phyloP scores from a whole-genome alignment of 2,888 invertebrate species.

The Thera obeliscata region DNA sequence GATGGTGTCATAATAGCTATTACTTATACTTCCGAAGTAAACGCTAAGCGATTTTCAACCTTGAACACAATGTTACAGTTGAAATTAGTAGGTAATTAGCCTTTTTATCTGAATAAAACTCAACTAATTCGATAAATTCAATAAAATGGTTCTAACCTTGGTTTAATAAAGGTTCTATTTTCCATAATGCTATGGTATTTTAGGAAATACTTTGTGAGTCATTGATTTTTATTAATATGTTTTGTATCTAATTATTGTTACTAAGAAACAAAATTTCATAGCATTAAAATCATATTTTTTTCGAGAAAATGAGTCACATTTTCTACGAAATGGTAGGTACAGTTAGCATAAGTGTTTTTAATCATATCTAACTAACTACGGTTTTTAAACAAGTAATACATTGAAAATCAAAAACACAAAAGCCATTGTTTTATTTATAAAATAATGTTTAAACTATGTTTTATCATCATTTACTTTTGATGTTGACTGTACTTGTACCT shows the following conservation, averaged over 20 bases:
- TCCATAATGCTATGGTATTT: neutral
- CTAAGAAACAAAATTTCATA: too few relatives aligned
- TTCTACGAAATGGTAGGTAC: too few relatives aligned
- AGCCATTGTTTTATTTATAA: too few relatives aligned
- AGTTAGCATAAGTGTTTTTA: too few relatives aligned
- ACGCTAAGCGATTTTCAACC: slow-evolving; percentile 3
- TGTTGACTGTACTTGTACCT: too few relatives aligned
- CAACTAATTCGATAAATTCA: neutral
- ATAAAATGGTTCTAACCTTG: neutral
- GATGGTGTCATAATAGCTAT: slow-evolving; percentile 14
- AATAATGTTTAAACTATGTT: too few relatives aligned
- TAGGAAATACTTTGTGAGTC: neutral
- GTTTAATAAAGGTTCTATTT: neutral
- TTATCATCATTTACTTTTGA: too few relatives aligned
- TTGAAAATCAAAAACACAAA: too few relatives aligned
- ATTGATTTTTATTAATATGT: neutral
- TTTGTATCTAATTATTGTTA: neutral
- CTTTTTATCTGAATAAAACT: neutral
- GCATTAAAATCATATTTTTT: too few relatives aligned
- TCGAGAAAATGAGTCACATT: too few relatives aligned
- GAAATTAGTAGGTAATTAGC: neutral
- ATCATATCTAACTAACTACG: too few relatives aligned
- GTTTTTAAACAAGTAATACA: too few relatives aligned
- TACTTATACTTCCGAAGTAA: slow-evolving; percentile 1
- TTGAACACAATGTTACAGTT: neutral